Conservation (phyloP, 2,113 vertebrate species). For the Xenopus borealis region DNA sequence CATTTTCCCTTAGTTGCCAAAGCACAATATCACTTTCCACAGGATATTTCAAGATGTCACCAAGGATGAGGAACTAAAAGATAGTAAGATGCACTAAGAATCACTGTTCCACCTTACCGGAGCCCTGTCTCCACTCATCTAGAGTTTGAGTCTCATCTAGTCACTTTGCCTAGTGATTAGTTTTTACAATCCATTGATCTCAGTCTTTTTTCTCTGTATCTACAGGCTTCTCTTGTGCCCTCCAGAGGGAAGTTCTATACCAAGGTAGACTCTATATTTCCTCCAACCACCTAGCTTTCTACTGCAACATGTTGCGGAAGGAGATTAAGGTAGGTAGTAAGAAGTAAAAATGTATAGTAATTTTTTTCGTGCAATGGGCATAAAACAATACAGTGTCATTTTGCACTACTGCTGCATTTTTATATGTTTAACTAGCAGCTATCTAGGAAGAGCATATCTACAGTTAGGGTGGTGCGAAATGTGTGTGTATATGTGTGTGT, state of each 20-base stretch:
- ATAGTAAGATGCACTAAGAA: slow-evolving; percentile 57
- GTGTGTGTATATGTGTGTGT: too few relatives aligned
- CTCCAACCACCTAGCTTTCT: slow-evolving; percentile 72
- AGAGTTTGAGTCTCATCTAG: neutral
- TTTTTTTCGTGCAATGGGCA: too few relatives aligned
- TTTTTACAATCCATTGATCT: too few relatives aligned
- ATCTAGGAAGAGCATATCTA: too few relatives aligned
- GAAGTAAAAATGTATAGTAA: too few relatives aligned
- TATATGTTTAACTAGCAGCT: too few relatives aligned
- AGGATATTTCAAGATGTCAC: slow-evolving; percentile 74
- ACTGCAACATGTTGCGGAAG: slow-evolving; percentile 75
- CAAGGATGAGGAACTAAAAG: slow-evolving; percentile 64
- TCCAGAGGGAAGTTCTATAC: slow-evolving; percentile 80
- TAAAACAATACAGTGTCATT: too few relatives aligned
- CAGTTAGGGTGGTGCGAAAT: too few relatives aligned
- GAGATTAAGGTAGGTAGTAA: slow-evolving; percentile 71
- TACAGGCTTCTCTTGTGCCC: slow-evolving; percentile 73
- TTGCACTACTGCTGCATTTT: too few relatives aligned
- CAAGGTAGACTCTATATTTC: slow-evolving; percentile 78
- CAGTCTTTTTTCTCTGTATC: neutral
- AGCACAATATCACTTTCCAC: slow-evolving; percentile 72
- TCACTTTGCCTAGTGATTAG: neutral
- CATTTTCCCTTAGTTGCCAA: slow-evolving; percentile 48
- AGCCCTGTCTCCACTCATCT: neutral
- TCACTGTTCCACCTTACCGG: neutral